Evolutionary conservation across 2,797 vertebrate species (phyloP).

Genomic region (Emydoidea blandingii): DNA sequence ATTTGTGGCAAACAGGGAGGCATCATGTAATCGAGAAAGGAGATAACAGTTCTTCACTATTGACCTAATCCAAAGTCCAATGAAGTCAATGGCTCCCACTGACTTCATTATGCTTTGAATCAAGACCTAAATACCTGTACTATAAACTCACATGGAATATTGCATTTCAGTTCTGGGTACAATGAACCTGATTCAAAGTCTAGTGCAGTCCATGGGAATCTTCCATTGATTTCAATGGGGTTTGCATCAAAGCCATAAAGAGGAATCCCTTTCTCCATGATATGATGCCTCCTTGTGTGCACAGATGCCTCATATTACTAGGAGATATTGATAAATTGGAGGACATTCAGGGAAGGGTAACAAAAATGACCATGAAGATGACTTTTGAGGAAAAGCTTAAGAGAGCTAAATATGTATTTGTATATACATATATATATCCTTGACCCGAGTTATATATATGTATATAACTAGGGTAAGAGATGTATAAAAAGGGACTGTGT

Average conservation of each 20-base stretch:
- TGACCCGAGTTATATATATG: too few relatives aligned
- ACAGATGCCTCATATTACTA: not conserved
- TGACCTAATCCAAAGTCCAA: not conserved
- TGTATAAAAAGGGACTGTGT: not conserved
- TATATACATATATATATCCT: too few relatives aligned
- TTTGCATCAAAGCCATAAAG: rapidly evolving
- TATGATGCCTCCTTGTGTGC: not conserved
- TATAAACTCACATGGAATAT: not conserved
- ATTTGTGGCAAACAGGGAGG: not conserved
- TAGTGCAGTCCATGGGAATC: rapidly evolving
- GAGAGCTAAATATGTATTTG: not conserved
- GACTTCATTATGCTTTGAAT: not conserved
- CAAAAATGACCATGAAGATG: not conserved
- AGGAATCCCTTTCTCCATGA: not conserved
- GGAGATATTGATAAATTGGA: not conserved
- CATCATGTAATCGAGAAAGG: not conserved
- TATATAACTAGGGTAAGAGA: not conserved
- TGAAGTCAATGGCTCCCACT: not conserved
- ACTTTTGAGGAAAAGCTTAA: not conserved
- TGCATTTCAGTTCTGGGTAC: not conserved
- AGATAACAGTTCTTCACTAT: not conserved
- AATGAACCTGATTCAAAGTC: not conserved
- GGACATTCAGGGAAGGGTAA: not conserved
- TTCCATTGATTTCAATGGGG: not conserved
- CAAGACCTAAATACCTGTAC: not conserved